phyloP scores from a whole-genome alignment of 2,113 vertebrate species.

The Pseudois nayaur region DNA sequence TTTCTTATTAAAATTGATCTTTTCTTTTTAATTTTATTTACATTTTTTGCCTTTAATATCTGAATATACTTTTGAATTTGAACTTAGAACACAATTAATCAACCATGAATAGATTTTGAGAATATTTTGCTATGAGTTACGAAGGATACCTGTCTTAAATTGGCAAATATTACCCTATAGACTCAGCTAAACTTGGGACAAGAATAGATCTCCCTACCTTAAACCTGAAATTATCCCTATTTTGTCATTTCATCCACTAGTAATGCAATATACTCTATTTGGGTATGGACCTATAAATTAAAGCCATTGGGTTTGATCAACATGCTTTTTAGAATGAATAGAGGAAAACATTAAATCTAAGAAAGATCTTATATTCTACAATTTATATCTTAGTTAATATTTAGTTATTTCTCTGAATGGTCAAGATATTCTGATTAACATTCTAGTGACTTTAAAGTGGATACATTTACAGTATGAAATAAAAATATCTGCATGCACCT shows the following conservation, averaged over 20 bases:
- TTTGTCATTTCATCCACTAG: background rate
- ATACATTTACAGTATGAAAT: background rate
- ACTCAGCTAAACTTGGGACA: background rate
- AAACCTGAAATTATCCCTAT: background rate
- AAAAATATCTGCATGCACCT: background rate
- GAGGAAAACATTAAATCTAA: background rate
- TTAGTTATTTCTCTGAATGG: background rate
- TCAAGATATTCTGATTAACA: background rate
- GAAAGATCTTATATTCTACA: background rate
- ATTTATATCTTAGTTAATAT: background rate
- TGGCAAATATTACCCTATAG: background rate
- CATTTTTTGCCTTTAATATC: background rate
- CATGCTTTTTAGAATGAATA: background rate
- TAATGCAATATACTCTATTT: background rate
- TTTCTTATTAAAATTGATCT: background rate
- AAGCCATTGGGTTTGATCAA: background rate
- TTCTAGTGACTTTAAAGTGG: background rate
- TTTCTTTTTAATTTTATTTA: background rate
- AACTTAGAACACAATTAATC: background rate
- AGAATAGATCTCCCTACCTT: background rate
- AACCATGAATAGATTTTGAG: background rate
- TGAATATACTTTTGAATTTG: background rate
- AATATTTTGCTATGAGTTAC: constrained; percentile 2
- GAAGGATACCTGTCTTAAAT: background rate
- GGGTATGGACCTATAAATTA: background rate